A percentile compares a stretch with the other conserved stretches of the same genome.
Conservation (phyloP, 2,797 vertebrate species). For the Schizothorax lantsangensis region DNA sequence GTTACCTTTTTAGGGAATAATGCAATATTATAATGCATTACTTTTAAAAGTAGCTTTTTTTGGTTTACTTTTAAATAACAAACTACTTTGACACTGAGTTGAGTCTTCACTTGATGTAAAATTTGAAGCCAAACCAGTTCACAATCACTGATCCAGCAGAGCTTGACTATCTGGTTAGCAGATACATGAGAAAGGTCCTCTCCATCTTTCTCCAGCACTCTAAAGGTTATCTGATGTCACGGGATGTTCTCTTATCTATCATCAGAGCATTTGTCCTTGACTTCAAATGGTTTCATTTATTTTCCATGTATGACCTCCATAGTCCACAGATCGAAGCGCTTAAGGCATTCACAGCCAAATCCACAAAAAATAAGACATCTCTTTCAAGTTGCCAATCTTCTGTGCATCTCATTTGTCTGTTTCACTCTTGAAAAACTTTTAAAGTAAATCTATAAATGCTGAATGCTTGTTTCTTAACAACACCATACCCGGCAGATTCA, state of each 20-base stretch:
- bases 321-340: not conserved
- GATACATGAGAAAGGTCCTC: constrained; percentile 47
- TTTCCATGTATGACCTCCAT: not conserved
- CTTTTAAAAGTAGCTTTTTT: no score
- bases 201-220: constrained; percentile 44
- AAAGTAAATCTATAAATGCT: constrained; percentile 19
- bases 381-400: not conserved
- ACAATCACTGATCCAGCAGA: constrained; percentile 16
- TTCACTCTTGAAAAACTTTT: not conserved
- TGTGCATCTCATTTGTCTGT: not conserved
- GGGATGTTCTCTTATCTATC: constrained; percentile 40
- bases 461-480: constrained; percentile 5
- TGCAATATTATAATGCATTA: no score
- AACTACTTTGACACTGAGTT: not conserved
- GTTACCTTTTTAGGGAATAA: no score
- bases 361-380: not conserved
- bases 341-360: not conserved
- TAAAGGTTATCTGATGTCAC: constrained; percentile 51
- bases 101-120: not conserved
- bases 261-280: constrained; percentile 26
- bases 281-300: constrained; percentile 18
- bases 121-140: not conserved
- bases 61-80: no score
- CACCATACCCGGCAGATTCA: not conserved
- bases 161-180: constrained; percentile 48